Base-by-base conservation (phyloP, 2,797 vertebrate genomes). In the Arnoldichthys spilopterus region DNA sequence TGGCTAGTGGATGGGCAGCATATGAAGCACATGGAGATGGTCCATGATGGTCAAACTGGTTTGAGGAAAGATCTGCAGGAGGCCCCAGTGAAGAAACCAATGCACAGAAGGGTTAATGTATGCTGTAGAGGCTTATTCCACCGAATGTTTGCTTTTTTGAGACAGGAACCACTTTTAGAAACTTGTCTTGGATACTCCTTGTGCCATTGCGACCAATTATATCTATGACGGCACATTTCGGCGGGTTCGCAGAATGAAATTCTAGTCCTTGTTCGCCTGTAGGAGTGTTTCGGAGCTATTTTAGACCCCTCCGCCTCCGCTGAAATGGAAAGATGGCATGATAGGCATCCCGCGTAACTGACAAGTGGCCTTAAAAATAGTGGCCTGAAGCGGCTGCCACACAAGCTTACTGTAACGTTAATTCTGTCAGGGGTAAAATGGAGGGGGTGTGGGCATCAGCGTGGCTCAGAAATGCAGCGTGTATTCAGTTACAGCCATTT, bases 281-380 rank as follows among this genome's bases (percentile, higher is more conserved):
- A 49, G 24, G 76, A 24, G 13, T 49, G 22, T 63, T 51, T 68
- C 30, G 61, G 22, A 26, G 67, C 73, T 77, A 80, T 82, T 85
- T 79, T 12, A 63, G 20, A 81, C 40, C 15, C 72, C 58, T 72
- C 45, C 12, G 30, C 53, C 61, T 72, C 77, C 20, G 30, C 16
- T 68, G 53, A 78, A 77, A 71, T 72, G 30, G 67, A 71, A 71
- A 62, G 68, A 71, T 53, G 67, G 47, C 43, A 71, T 63, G 76
- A 71, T 71, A 66, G 43, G 61, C 59, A 64, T 72, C 54, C 59
- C 51, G 70, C 63, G 68, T 81, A 82, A 73, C 80, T 72, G 47
- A 83, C 80, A 87, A 80, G 47, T 15, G 82, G 51, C 83, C 56
- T 69, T 62, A 62, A 86, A 76, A 84, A 83, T 86, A 84, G 83